These are phyloP conservation scores for Ennomos fuscantarius DNA, from an alignment of 2,888 invertebrate species.

Conservation along the genomic window DNA sequence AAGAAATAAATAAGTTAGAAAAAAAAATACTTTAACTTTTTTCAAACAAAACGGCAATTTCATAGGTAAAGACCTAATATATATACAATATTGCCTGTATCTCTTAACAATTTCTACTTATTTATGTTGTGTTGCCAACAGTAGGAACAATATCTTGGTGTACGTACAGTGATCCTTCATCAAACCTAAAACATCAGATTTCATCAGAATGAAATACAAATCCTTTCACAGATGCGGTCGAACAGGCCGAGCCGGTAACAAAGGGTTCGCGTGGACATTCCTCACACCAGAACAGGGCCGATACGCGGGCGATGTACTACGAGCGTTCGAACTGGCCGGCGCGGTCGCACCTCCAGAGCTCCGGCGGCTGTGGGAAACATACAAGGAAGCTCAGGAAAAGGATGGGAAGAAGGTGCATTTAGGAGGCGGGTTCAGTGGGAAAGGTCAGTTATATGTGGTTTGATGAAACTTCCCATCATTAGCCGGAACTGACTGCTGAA, in stretches of 20 bases:
- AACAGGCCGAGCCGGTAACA: conserved; percentile 96
- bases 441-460: conserved; percentile 76
- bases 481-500: no score
- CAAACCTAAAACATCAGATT: neutral
- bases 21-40: no score
- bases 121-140: no score
- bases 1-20: no score
- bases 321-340: conserved; percentile 95
- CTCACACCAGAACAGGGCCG: conserved; percentile 97
- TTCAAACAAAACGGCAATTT: no score
- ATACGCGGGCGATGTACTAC: conserved; percentile 96
- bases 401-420: conserved; percentile 96
- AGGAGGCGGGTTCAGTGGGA: conserved; percentile 97
- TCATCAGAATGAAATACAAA: no score
- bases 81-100: no score
- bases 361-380: conserved; percentile 93
- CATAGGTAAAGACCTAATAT: no score
- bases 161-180: neutral
- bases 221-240: conserved; percentile 90
- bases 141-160: no score
- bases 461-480: no score
- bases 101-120: no score
- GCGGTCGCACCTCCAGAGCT: conserved; percentile 91
- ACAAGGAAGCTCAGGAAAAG: conserved; percentile 95
- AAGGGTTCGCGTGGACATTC: conserved; percentile 99